Base-by-base conservation (phyloP, 1,140 invertebrate genomes). In the Panagrolaimus sp. region DNA sequence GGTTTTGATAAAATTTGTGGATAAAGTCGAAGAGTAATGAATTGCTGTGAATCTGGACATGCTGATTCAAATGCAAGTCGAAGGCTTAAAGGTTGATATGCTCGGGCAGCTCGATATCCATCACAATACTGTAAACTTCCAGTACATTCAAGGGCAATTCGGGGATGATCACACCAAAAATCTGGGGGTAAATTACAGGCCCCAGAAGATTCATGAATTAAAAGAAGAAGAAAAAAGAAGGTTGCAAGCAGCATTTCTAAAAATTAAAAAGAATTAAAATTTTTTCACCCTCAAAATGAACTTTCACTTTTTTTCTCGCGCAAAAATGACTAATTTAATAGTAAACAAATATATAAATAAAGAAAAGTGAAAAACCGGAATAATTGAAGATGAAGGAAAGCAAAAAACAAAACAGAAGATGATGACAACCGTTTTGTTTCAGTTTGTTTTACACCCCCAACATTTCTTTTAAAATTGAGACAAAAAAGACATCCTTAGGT, bases 41-140 rank as follows among this genome's bases (percentile, higher is more conserved):
- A 63, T 32, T 70, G 64, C 46, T 73, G 65, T 8, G 72, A 75
- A 64, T 74, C 73, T 12, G 73, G 73, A 47, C 73, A 74, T n/a
- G 65, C 72, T 17, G 65, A 45, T 69, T 74, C 73, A 62, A 74
- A 74, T n/a, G 73, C 66, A 1, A 74, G 70, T 43, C 70, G 38
- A 26, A 74, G 15, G 12, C 75, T 55, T 32, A 67, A 43, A 24
- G 21, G 21, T 9, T 21, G 28, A 21, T 21, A n/a, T 21, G 21
- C 7, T 38, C 48, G 26, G 6, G 43, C 43, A 7, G 43, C 43
- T 17, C 58, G 14, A 62, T 69, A 74, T 24, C 47, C 48, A 10
- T 65, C 38, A 45, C 73, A 74, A 67, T 55, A 74, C 9, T 48
- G 15, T 9, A 46, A 38, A 24, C 48, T 44, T 1, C 73, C 73